Evolutionary conservation across 1,140 invertebrate genomes (phyloP).

Genomic region (Oncopeltus fasciatus): DNA sequence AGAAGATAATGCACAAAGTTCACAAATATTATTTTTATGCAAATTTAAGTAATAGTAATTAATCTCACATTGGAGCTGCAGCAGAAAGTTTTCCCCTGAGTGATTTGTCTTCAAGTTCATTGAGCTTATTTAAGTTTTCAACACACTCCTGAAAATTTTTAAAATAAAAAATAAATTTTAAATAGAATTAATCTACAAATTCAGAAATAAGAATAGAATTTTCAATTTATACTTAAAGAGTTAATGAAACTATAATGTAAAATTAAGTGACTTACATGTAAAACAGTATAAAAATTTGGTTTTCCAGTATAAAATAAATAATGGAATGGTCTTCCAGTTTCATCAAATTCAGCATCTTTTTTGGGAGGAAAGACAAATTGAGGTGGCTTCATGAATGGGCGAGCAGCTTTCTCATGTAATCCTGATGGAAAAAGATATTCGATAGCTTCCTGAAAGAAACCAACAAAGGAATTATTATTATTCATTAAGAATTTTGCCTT

Average conservation of each 20-base stretch:
- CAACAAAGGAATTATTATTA: no score
- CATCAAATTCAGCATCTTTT: constrained; percentile 83
- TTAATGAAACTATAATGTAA: not conserved
- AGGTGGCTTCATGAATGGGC: constrained; percentile 76
- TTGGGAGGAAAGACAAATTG: constrained; percentile 66
- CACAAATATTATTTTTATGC: no score
- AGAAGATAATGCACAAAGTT: no score
- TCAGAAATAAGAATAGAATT: not conserved
- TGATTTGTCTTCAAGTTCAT: constrained; percentile 53
- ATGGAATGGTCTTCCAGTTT: constrained; percentile 72
- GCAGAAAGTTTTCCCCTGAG: constrained; percentile 36
- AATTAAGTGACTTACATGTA: constrained; percentile 56
- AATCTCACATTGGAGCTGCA: not conserved
- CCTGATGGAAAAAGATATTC: constrained; percentile 85
- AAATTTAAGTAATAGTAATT: no score
- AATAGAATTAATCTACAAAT: not conserved
- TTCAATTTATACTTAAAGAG: not conserved
- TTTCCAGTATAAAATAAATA: constrained; percentile 78
- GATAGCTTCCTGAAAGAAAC: constrained; percentile 59
- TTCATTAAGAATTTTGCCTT: no score
- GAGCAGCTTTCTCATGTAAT: constrained; percentile 61
- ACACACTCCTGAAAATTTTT: constrained; percentile 38
- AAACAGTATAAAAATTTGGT: constrained; percentile 65
- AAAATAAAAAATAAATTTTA: not conserved
- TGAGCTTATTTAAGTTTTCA: constrained; percentile 45